phyloP scores from a whole-genome alignment of 2,113 vertebrate genomes.

The Aspiorhynchus laticeps region DNA sequence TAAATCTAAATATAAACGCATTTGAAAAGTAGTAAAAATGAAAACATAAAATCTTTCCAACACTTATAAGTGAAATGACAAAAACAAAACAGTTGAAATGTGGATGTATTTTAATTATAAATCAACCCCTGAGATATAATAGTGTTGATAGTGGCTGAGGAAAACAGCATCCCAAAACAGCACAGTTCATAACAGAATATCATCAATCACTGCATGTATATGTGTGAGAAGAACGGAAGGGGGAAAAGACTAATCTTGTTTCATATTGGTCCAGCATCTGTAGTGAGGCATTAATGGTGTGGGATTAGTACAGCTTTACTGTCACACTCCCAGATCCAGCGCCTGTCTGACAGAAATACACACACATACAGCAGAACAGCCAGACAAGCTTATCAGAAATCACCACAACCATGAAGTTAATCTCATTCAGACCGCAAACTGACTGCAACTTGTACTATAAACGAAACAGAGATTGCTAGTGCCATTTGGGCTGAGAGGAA shows the following conservation, averaged over 20 bases:
- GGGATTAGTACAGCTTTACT: conserved; percentile 16
- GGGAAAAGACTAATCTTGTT: conserved; percentile 5
- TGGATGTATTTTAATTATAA: neutral
- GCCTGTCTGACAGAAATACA: neutral
- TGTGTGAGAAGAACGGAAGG: neutral
- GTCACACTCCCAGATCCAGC: conserved; percentile 19
- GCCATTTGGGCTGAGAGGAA: neutral
- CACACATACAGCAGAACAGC: conserved; percentile 27
- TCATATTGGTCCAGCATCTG: conserved; percentile 29
- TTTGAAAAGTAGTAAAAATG: neutral
- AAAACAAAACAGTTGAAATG: neutral
- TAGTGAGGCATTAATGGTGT: conserved; percentile 20
- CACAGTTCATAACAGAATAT: neutral
- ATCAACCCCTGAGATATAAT: neutral
- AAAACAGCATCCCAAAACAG: neutral
- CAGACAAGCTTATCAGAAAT: conserved; percentile 35
- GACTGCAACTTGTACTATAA: conserved; percentile 10
- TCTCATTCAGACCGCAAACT: conserved; percentile 12
- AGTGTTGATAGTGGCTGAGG: neutral
- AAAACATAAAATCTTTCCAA: neutral
- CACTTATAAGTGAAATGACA: neutral
- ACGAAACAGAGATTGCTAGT: neutral
- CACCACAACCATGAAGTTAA: conserved; percentile 34
- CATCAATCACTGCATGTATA: neutral
- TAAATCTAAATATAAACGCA: neutral